phyloP scores from a whole-genome alignment of 2,888 invertebrate species.

The Mallateleia sp. region DNA sequence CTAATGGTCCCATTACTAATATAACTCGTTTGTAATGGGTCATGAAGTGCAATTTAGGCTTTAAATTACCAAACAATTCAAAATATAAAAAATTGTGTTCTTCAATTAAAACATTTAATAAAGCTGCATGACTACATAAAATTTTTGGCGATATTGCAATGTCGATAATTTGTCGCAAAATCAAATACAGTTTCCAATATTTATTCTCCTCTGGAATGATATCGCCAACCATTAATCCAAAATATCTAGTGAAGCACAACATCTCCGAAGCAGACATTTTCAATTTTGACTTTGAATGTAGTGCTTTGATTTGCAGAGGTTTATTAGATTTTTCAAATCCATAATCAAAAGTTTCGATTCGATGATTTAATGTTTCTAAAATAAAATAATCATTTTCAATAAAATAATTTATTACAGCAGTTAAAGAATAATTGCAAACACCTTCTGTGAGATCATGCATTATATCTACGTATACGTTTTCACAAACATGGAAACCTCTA shows the following conservation, averaged over 20 bases:
- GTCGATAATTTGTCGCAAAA: conserved; percentile 40
- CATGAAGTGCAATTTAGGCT: conserved; percentile 52
- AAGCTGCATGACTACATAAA: conserved; percentile 5
- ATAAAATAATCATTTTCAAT: too few relatives aligned
- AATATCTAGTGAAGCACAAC: conserved; percentile 48
- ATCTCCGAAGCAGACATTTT: conserved; percentile 58
- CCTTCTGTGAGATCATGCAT: too few relatives aligned
- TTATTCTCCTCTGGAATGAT: conserved; percentile 35
- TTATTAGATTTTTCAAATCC: too few relatives aligned
- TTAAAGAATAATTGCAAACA: too few relatives aligned
- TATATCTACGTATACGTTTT: too few relatives aligned
- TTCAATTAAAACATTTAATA: conserved; percentile 16
- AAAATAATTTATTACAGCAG: too few relatives aligned
- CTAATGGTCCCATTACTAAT: conserved; percentile 35
- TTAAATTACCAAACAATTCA: conserved; percentile 33
- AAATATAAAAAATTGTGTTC: conserved; percentile 37
- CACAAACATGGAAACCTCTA: too few relatives aligned
- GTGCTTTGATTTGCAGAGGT: too few relatives aligned
- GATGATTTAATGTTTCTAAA: too few relatives aligned
- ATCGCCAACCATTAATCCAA: conserved; percentile 57
- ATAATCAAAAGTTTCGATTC: too few relatives aligned
- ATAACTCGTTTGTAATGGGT: conserved; percentile 38
- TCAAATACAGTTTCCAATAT: conserved; percentile 35
- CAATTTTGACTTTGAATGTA: too few relatives aligned
- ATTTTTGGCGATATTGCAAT: conserved; percentile 49